Evolutionary conservation across 2,113 vertebrate genomes (phyloP).

Genomic region (Boleophthalmus pectinirostris): DNA sequence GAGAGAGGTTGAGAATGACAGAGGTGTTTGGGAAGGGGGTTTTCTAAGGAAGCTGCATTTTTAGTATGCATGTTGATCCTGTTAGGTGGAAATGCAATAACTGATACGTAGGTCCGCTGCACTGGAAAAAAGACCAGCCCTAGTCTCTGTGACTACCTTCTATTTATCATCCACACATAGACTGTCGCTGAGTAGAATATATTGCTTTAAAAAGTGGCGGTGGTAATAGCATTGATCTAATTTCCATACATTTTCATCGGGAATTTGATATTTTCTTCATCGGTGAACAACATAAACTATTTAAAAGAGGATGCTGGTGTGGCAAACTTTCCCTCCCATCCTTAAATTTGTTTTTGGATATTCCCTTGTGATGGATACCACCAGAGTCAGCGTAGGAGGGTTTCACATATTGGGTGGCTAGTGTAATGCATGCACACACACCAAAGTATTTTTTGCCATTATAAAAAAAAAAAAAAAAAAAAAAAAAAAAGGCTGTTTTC

Average conservation of each 20-base stretch:
- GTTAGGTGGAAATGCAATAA: slow-evolving; percentile 79
- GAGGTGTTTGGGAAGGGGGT: slow-evolving; percentile 60
- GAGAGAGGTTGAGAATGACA: slow-evolving; percentile 55
- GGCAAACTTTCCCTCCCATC: slow-evolving; percentile 77
- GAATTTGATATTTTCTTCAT: slow-evolving; percentile 83
- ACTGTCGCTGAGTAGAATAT: slow-evolving; percentile 79
- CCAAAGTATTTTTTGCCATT: slow-evolving; percentile 31
- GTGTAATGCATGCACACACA: slow-evolving; percentile 15
- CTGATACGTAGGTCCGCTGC: slow-evolving; percentile 65
- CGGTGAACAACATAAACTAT: slow-evolving; percentile 81
- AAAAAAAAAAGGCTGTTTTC: slow-evolving; percentile 18
- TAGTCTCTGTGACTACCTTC: slow-evolving; percentile 74
- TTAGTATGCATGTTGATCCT: slow-evolving; percentile 78
- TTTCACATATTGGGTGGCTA: slow-evolving; percentile 54
- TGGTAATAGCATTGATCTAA: slow-evolving; percentile 80
- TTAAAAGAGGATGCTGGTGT: slow-evolving; percentile 74
- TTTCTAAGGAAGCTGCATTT: slow-evolving; percentile 64
- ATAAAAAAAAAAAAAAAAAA: slow-evolving; percentile 23
- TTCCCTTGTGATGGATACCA: slow-evolving; percentile 74
- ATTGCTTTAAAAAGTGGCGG: slow-evolving; percentile 83
- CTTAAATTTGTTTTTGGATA: slow-evolving; percentile 74
- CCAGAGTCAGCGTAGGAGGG: slow-evolving; percentile 38
- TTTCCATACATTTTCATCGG: slow-evolving; percentile 84
- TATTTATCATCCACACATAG: slow-evolving; percentile 79
- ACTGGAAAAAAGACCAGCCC: slow-evolving; percentile 67